Evolutionary conservation across 1,140 invertebrate genomes (phyloP), one percentile per base, ranked within the genome.

Genomic region (Drosophila malerkotliana): DNA sequence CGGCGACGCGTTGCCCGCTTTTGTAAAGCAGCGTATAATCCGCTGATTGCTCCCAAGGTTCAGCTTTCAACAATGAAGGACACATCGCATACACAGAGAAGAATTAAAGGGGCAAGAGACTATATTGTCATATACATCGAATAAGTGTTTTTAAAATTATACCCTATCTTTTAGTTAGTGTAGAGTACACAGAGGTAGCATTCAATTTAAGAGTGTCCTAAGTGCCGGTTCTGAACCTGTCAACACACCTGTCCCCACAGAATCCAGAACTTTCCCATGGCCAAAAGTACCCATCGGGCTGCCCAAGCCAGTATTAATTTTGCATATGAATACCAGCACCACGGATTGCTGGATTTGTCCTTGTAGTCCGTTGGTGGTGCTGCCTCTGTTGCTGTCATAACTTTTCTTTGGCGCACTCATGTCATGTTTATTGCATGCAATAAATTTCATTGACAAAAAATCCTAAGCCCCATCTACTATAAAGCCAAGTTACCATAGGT

Each of bases 1-100:
- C 51, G 63, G 28, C 45, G 41, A 59, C 60, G 44, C 68, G 69
- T 45, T 61, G 51, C 15, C 57, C 44, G 63, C 67, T 71, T 59
- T 69, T 66, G 81, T 79, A 68, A 87, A 72, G 83, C 72, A 79
- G 79, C 76, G 67, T 55, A 79, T 82, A 87, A 88, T 88, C 75
- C 83, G 79, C 76, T 83, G 83, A 88, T 88, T 88, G 79, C 79
- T 88, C 83, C 83, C 83, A 88, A 88, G 83, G 79, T 83, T 88
- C 79, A 77, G 84, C 79, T 83, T 88, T 88, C 83, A 83, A 77
- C 76, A 87, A 71, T 78, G 62, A 80, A 80, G 81, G 81, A 77
- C 72, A 73, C 57, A 53, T 37, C 58, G 48, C 54, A 69, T 51
- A 28, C 45, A 66, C 67, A 7, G 12, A 58, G 52, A 59, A 39